A percentile compares a stretch with the other conserved stretches of the same genome.
Conservation (phyloP, 2,888 invertebrate species). For the Acanthosepion esculentum region DNA sequence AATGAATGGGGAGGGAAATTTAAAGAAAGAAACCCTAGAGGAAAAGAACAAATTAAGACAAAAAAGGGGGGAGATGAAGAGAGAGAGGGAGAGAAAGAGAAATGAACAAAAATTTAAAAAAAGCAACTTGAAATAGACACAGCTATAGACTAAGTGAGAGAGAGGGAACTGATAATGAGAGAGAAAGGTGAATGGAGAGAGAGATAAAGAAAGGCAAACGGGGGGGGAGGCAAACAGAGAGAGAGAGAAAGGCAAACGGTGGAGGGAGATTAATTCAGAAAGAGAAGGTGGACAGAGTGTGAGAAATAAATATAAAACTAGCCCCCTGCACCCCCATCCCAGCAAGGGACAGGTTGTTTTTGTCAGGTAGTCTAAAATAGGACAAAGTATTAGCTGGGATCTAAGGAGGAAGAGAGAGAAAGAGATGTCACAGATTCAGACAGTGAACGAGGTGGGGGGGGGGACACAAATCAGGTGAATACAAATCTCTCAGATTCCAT, state of each 20-base stretch:
- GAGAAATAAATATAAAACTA: background rate
- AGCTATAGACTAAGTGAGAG: too few species aligned
- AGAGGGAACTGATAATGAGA: too few species aligned
- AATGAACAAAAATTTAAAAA: too few species aligned
- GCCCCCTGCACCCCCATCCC: background rate
- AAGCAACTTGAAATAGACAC: too few species aligned
- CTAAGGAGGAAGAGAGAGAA: too few species aligned
- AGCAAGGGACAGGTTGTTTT: background rate
- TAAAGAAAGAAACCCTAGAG: too few species aligned
- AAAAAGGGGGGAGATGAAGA: background rate
- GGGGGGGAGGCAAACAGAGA: too few species aligned
- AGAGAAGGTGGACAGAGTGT: too few species aligned
- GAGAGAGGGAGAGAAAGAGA: background rate
- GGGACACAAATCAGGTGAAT: background rate
- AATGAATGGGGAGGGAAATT: background rate
- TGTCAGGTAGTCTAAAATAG: constrained; percentile 18
- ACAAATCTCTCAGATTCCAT: too few species aligned
- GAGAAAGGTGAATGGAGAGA: background rate
- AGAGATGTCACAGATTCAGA: background rate
- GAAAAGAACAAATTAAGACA: background rate
- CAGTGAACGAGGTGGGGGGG: too few species aligned
- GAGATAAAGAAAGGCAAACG: background rate
- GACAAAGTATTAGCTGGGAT: constrained; percentile 15
- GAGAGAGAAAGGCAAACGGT: background rate
- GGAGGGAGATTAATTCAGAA: background rate